These are phyloP conservation scores for Epinephelus awoara DNA, from an alignment of 2,797 vertebrate species.

Conservation along the genomic window DNA sequence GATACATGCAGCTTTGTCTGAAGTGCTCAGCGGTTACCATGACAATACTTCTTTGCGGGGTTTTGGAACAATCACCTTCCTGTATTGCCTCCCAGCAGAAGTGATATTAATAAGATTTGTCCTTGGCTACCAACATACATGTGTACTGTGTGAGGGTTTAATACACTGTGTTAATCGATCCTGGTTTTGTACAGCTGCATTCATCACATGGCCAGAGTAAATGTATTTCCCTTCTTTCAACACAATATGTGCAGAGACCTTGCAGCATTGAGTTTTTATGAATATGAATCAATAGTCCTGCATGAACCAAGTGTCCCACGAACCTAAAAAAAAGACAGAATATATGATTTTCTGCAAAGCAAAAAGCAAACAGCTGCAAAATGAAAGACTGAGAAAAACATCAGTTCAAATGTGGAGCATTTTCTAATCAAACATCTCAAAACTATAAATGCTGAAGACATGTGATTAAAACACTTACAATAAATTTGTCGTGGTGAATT, in stretches of 20 bases:
- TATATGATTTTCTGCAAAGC: background rate
- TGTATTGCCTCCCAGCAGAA: conserved; percentile 51
- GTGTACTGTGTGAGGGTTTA: conserved; percentile 23
- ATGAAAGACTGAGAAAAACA: background rate
- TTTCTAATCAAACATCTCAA: background rate
- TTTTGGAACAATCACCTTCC: conserved; percentile 77
- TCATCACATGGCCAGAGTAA: conserved; percentile 21
- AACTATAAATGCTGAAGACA: background rate
- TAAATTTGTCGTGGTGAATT: no score
- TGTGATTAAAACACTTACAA: no score
- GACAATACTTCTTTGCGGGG: conserved; percentile 77
- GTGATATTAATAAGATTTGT: conserved; percentile 65
- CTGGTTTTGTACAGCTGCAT: conserved; percentile 26
- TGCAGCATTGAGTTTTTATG: conserved; percentile 16
- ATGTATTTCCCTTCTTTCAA: conserved; percentile 19
- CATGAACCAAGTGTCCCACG: background rate
- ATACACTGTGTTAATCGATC: conserved; percentile 57
- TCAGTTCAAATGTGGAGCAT: background rate
- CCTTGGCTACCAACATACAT: conserved; percentile 59
- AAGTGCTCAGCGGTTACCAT: conserved; percentile 84
- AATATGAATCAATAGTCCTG: conserved; percentile 46
- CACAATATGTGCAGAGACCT: conserved; percentile 27
- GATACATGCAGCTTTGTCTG: conserved; percentile 66
- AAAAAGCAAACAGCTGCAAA: background rate
- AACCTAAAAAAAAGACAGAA: conserved; percentile 5